Base-by-base conservation (phyloP, 2,113 vertebrate species). In the Campylorhamphus procurvoides region DNA sequence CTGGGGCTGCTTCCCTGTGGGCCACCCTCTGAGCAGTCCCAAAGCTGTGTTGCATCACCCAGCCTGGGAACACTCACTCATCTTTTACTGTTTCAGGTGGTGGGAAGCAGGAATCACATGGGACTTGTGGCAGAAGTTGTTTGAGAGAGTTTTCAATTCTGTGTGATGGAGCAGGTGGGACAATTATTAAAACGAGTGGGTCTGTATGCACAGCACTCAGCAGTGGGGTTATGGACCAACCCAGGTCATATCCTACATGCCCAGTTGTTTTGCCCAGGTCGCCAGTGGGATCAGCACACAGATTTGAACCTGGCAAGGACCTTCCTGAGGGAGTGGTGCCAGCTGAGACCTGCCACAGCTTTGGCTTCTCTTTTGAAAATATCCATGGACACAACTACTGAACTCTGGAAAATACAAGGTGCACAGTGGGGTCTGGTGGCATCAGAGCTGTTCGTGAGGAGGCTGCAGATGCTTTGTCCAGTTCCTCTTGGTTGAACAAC, bases 311-410 rank as follows among this genome's bases (percentile, higher is more conserved):
- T 4, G 29, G 31, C 2, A 1, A 33, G 29, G 50, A 31, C 46
- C 58, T 64, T 82, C 52, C 76, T 1, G 2, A n/a, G 69, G 69
- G 64, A 81, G 37, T 1, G 1, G 29, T 18, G 15, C 25, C 44
- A 40, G n/a, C 50, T 0, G 1, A 33, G 81, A 64, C 64, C 63
- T 35, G 49, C 50, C 33, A n/a, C 0, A 0, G 76, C 40, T 55
- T 39, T 0, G 0, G 8, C 14, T 60, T 67, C 29, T 53, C 35
- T 62, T 49, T 58, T 46, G 4, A n/a, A 42, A 72, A 18, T 14
- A 58, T 7, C 11, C 35, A 3, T 1, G 7, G 20, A 13, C 27
- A 15, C 22, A 29, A 1, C 37, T 47, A 20, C 31, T 3, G 1
- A 46, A 17, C 49, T 50, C 42, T 52, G 37, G 37, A 28, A 52